phyloP scores from a whole-genome alignment of 1,140 invertebrate species.

The Brachystomella parvula region DNA sequence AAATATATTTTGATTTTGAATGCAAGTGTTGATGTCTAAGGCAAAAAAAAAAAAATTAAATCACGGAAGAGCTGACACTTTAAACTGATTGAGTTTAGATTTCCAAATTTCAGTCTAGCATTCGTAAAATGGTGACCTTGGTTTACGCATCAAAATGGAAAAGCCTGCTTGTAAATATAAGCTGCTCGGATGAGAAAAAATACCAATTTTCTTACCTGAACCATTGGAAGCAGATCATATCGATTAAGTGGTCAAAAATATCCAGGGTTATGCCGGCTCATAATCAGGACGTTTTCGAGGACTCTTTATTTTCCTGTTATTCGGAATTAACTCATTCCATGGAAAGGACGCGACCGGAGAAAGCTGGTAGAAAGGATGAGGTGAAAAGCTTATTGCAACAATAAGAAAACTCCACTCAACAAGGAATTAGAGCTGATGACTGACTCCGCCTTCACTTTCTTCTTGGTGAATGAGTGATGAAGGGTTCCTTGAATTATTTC shows the following conservation, averaged over 20 bases:
- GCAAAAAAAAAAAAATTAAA: no score
- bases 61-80: no score
- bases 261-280: not conserved
- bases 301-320: not conserved
- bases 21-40: no score
- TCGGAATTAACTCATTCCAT: not conserved
- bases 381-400: not conserved
- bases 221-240: slow-evolving; percentile 16
- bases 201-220: not conserved
- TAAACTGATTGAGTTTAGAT: not conserved
- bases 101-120: not conserved
- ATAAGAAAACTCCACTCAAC: not conserved
- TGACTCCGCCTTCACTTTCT: not conserved
- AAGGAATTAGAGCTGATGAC: slow-evolving; percentile 4
- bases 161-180: not conserved
- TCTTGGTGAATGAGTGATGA: not conserved
- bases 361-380: not conserved
- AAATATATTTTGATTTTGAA: no score
- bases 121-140: not conserved
- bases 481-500: not conserved
- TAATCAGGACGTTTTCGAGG: not conserved
- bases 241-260: not conserved
- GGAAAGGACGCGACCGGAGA: no score
- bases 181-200: not conserved
- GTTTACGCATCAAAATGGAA: not conserved